phyloP scores from a whole-genome alignment of 2,797 vertebrate species.

The Malurus leucopterus region DNA sequence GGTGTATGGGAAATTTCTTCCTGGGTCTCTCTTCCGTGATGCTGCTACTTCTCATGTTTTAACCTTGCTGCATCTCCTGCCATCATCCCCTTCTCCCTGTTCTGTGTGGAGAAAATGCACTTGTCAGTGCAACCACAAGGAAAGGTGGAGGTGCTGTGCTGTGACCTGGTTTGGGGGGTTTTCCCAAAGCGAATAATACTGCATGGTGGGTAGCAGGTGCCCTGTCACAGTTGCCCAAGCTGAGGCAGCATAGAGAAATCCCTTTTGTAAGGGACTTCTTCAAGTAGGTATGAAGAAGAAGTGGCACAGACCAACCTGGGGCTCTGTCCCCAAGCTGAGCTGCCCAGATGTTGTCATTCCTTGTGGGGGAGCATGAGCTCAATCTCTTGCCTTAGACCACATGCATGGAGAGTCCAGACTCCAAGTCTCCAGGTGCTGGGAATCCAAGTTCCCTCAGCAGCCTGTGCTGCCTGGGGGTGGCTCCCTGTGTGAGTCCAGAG shows the following conservation, averaged over 20 bases:
- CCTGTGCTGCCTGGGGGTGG: background rate
- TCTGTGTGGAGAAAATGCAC: background rate
- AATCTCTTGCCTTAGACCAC: background rate
- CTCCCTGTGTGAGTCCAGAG: background rate
- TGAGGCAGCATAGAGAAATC: background rate
- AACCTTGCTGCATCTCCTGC: background rate
- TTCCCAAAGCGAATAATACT: background rate
- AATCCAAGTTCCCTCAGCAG: background rate
- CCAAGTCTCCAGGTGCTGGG: background rate
- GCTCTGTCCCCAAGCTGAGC: background rate
- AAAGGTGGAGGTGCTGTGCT: background rate
- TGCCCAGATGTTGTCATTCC: background rate
- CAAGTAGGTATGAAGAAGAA: background rate
- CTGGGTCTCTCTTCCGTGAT: background rate
- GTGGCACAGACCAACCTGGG: background rate
- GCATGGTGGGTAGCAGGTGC: rapidly evolving
- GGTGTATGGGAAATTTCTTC: background rate
- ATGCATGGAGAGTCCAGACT: background rate
- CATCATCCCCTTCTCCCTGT: background rate
- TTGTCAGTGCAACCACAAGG: background rate
- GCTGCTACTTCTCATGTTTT: background rate
- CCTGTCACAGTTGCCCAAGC: background rate
- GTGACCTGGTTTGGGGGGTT: background rate
- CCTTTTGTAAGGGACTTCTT: background rate
- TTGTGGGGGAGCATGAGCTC: background rate